These are phyloP conservation scores for Phenganax subtilis DNA, from an alignment of 92 coral and sea anemone genomes.

Conservation along the genomic window DNA sequence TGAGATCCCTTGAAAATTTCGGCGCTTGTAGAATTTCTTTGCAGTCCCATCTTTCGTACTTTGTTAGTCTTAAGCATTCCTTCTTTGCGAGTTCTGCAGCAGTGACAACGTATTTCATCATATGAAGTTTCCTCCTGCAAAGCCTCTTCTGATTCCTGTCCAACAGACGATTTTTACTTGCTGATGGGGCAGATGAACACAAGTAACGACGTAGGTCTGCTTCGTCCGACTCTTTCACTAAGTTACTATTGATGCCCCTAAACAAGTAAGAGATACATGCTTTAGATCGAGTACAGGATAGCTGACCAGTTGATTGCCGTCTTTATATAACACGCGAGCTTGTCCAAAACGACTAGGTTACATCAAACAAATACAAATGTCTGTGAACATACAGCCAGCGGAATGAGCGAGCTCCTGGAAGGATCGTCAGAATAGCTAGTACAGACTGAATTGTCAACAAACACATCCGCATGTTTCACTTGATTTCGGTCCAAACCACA, in stretches of 20 bases:
- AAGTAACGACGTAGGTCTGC: not conserved
- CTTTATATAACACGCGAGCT: not conserved
- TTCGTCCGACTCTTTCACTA: not conserved
- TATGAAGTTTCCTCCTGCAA: conserved; percentile 54
- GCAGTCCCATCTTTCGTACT: conserved; percentile 77
- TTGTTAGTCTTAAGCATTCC: conserved; percentile 62
- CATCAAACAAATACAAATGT: conserved; percentile 16
- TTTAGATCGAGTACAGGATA: conserved; percentile 13
- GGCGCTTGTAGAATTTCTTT: conserved; percentile 63
- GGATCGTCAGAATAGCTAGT: conserved; percentile 28
- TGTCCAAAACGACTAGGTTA: not conserved
- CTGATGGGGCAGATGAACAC: conserved; percentile 4
- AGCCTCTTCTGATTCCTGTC: conserved; percentile 60
- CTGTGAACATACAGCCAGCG: conserved; percentile 71
- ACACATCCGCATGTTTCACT: conserved; percentile 35
- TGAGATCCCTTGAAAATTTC: conserved; percentile 54
- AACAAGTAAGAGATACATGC: not conserved
- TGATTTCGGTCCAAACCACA: not conserved
- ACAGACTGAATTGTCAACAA: conserved; percentile 44
- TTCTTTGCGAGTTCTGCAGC: conserved; percentile 66
- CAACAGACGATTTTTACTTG: conserved; percentile 40
- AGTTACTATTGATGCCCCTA: conserved; percentile 5
- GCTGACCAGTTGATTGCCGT: not conserved
- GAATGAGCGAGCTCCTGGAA: conserved; percentile 51
- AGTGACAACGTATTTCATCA: conserved; percentile 76